Conservation (phyloP, 2,797 vertebrate genomes). For the Notolabrus celidotus region DNA sequence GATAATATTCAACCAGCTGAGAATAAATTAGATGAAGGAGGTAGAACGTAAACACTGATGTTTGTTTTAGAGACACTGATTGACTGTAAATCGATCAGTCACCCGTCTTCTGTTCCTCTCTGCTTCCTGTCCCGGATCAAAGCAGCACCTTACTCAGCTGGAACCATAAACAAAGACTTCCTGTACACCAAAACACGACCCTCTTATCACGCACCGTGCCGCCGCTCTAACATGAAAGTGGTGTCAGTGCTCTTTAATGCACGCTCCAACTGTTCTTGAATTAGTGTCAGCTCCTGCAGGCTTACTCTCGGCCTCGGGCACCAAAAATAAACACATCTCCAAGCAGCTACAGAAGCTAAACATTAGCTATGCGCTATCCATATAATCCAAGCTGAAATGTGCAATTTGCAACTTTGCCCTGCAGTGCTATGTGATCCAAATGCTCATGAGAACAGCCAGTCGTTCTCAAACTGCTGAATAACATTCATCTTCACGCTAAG, state of each 20-base stretch:
- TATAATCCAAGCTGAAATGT: constrained; percentile 72
- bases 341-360: constrained; percentile 46
- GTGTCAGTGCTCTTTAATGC: constrained; percentile 45
- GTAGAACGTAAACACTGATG: neutral
- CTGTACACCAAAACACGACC: constrained; percentile 7
- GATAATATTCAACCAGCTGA: neutral
- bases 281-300: constrained; percentile 41
- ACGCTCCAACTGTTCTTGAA: constrained; percentile 52
- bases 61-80: neutral
- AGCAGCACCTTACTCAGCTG: constrained; percentile 2
- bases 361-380: constrained; percentile 44
- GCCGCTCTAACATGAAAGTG: constrained; percentile 37
- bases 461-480: constrained; percentile 22
- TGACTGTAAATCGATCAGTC: neutral
- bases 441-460: constrained; percentile 40
- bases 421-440: constrained; percentile 50
- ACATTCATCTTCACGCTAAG: constrained; percentile 29
- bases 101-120: neutral
- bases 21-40: neutral
- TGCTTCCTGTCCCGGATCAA: neutral
- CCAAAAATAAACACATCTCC: constrained; percentile 51
- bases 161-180: neutral
- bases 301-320: constrained; percentile 34
- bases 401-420: constrained; percentile 65
- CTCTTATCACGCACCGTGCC: constrained; percentile 1